Evolutionary conservation across 1,140 invertebrate species (phyloP).

Genomic region (Zaprionus taronus): DNA sequence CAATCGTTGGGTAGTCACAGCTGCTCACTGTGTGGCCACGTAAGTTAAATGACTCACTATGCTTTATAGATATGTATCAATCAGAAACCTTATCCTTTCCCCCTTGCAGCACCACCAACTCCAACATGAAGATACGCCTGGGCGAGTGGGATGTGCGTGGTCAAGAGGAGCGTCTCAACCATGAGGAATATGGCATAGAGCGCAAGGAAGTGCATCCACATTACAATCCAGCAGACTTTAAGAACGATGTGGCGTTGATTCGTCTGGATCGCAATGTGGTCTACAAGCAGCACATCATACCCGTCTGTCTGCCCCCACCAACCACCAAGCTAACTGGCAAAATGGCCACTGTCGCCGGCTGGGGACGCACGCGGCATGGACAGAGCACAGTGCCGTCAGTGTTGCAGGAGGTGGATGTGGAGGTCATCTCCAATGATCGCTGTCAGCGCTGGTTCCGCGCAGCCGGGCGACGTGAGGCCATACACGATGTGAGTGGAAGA

Average conservation of each 20-base stretch:
- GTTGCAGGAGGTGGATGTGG: slow-evolving; percentile 91
- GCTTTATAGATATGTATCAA: too few relatives aligned
- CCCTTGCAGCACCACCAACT: slow-evolving; percentile 88
- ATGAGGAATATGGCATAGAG: slow-evolving; percentile 95
- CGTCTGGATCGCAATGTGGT: slow-evolving; percentile 91
- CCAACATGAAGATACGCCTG: slow-evolving; percentile 92
- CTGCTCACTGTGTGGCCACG: slow-evolving; percentile 95
- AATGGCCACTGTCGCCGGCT: slow-evolving; percentile 95
- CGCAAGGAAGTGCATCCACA: slow-evolving; percentile 95
- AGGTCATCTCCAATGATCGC: slow-evolving; percentile 95
- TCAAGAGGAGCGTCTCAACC: slow-evolving; percentile 91
- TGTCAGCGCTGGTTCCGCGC: slow-evolving; percentile 96
- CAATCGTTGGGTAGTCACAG: slow-evolving; percentile 95
- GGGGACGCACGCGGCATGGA: slow-evolving; percentile 94
- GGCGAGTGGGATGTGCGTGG: slow-evolving; percentile 96
- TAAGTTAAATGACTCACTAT: too few relatives aligned
- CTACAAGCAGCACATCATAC: slow-evolving; percentile 95
- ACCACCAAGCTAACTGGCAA: slow-evolving; percentile 91
- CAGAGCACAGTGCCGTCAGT: slow-evolving; percentile 91
- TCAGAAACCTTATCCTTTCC: too few relatives aligned
- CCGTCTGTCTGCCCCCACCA: slow-evolving; percentile 91
- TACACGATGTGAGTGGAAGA: slow-evolving; percentile 90
- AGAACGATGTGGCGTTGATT: slow-evolving; percentile 95
- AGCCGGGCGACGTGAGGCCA: slow-evolving; percentile 94
- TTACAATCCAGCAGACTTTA: slow-evolving; percentile 94